Evolutionary conservation across 2,888 invertebrate genomes (phyloP), one percentile per base, ranked within the genome.

Genomic region (Caenorhabditis plicata): DNA sequence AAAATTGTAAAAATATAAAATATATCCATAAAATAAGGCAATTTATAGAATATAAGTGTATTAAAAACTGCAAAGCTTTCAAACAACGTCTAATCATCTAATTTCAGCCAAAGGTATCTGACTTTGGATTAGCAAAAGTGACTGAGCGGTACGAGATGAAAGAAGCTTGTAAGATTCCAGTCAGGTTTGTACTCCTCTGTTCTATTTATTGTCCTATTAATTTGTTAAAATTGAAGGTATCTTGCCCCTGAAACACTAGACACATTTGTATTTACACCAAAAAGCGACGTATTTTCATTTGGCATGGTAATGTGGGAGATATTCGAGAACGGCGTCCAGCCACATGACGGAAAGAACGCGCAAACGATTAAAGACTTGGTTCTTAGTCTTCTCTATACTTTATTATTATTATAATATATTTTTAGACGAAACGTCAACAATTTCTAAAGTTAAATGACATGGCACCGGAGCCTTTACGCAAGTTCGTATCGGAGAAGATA

Each of bases 251-350:
- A 60, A 31, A 60, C 60, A 0, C 25, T 60, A 0, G 40, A 50
- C n/a, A 17, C 23, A 1, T 60, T 35, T 20, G 36, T 54, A 1
- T 61, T 47, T 27, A 43, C 54, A 15, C 15, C 54, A 5, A 61
- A 61, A 44, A 47, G 38, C 7, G 61, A 61, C 27, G 61, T 61
- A 11, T 55, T 43, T 36, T 31, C 54, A 27, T 60, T 60, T 33
- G 60, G 60, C 36, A 39, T 39, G 29, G 53, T 60, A 15, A 54
- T 60, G 42, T 60, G 60, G 60, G 60, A 60, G 17, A 50, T 60
- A 27, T 60, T 40, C 23, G 53, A 45, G 15, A 46, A 60, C 35
- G 60, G 53, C 19, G 26, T 39, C 13, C 43, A 53, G 19, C 60
- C 60, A 13, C 60, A 60, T 23, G 49, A 53, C n/a, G 58, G 58